A percentile compares a stretch with the other conserved stretches of the same genome.
These are phyloP conservation scores for Orchestes rusci DNA, from an alignment of 2,888 invertebrate genomes.

Conservation along the genomic window DNA sequence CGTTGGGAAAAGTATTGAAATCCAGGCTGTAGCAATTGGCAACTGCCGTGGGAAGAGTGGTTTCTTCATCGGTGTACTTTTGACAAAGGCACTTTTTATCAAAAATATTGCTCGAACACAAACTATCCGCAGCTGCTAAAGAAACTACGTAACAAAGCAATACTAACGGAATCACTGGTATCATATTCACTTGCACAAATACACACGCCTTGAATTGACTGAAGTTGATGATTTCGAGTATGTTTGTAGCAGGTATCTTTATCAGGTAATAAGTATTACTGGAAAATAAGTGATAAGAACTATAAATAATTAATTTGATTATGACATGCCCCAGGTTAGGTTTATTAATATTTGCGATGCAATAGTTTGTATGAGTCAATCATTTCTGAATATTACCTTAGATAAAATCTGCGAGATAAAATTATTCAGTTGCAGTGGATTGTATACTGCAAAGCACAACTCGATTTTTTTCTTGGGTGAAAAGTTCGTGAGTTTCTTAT, in stretches of 20 bases:
- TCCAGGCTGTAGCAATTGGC: slow-evolving; percentile 34
- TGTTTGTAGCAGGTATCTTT: slow-evolving; percentile 2
- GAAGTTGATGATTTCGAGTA: background rate
- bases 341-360: background rate
- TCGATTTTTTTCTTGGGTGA: too few species aligned
- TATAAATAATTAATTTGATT: too few species aligned
- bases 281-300: too few species aligned
- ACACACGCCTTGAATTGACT: too few species aligned
- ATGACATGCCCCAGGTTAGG: too few species aligned
- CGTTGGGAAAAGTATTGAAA: slow-evolving; percentile 31
- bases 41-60: slow-evolving; percentile 25
- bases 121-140: slow-evolving; percentile 4
- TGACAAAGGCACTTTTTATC: slow-evolving; percentile 29
- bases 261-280: slow-evolving; percentile 12
- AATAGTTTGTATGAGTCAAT: slow-evolving; percentile 1
- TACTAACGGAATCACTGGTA: background rate
- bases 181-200: background rate
- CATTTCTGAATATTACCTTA: background rate
- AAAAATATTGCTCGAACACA: slow-evolving; percentile 18
- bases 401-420: background rate
- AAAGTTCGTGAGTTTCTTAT: too few species aligned
- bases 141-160: background rate
- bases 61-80: slow-evolving; percentile 25
- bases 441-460: too few species aligned
- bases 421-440: too few species aligned